phyloP scores from a whole-genome alignment of 53 echinoderm and acorn worm species.

The Apostichopus leukothele region DNA sequence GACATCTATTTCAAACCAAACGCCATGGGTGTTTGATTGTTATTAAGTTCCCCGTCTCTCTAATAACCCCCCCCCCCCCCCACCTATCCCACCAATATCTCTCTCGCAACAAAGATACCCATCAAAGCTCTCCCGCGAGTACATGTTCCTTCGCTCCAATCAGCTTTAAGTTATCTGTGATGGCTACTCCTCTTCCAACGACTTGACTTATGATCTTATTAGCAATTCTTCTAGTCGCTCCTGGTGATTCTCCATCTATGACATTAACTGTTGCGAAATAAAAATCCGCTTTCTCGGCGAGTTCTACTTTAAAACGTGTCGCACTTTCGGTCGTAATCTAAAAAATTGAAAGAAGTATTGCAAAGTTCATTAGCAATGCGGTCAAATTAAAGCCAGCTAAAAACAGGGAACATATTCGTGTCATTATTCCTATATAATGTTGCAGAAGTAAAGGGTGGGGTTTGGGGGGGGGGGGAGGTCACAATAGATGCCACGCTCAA shows the following conservation, averaged over 20 bases:
- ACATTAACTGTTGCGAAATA: conserved; percentile 52
- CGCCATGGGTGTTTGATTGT: too few species aligned
- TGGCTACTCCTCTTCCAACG: conserved; percentile 54
- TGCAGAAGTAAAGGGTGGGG: too few species aligned
- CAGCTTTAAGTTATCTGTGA: conserved; percentile 55
- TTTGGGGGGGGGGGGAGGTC: too few species aligned
- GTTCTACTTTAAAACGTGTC: conserved; percentile 10
- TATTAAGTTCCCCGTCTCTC: too few species aligned
- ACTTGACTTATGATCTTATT: conserved; percentile 50
- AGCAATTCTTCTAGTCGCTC: conserved; percentile 34
- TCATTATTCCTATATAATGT: too few species aligned
- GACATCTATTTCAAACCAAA: too few species aligned
- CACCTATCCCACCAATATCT: too few species aligned
- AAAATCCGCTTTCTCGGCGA: conserved; percentile 51
- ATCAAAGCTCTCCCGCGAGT: conserved; percentile 58
- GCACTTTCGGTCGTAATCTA: not conserved
- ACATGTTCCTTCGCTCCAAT: conserved; percentile 69
- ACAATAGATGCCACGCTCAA: too few species aligned
- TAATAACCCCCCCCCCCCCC: too few species aligned
- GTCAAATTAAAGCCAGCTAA: too few species aligned
- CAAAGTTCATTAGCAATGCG: too few species aligned
- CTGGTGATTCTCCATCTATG: conserved; percentile 55
- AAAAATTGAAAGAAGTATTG: not conserved
- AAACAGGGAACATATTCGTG: too few species aligned
- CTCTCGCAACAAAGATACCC: not conserved